These are phyloP conservation scores for Cacatua alba DNA, from an alignment of 2,113 vertebrate species.

Conservation along the genomic window DNA sequence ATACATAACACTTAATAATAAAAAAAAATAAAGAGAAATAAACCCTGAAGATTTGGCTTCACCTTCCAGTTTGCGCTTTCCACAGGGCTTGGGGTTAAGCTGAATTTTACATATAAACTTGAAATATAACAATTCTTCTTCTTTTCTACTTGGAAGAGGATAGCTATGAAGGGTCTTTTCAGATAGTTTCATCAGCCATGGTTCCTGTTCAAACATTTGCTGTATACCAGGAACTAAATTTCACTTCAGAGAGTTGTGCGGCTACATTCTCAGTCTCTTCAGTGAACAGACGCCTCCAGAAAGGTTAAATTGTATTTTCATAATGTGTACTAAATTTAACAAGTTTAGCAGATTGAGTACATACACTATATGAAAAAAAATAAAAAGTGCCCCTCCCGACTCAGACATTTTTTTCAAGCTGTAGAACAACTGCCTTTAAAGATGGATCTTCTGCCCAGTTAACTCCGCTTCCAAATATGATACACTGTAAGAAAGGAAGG, in stretches of 20 bases:
- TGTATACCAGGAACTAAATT: background rate
- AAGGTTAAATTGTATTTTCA: background rate
- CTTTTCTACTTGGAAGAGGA: background rate
- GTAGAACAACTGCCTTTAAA: conserved; percentile 67
- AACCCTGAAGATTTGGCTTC: accelerated
- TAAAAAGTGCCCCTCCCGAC: background rate
- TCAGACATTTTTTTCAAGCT: conserved; percentile 66
- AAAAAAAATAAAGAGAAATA: too few species aligned
- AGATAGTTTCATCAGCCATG: accelerated
- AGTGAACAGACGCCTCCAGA: background rate
- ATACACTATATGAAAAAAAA: background rate
- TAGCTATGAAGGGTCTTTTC: background rate
- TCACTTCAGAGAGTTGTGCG: accelerated
- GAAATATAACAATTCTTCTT: background rate
- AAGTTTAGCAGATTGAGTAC: background rate
- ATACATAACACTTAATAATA: background rate
- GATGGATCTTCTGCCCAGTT: conserved; percentile 78
- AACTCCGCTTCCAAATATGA: conserved; percentile 71
- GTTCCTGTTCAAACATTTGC: accelerated
- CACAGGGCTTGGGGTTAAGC: accelerated
- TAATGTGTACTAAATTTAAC: background rate
- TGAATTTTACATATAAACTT: background rate
- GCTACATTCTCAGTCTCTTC: accelerated
- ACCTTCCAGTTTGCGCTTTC: background rate
- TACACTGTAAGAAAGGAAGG: conserved; percentile 56